Conservation (phyloP, 2,113 vertebrate species). For the Centropristis striata region DNA sequence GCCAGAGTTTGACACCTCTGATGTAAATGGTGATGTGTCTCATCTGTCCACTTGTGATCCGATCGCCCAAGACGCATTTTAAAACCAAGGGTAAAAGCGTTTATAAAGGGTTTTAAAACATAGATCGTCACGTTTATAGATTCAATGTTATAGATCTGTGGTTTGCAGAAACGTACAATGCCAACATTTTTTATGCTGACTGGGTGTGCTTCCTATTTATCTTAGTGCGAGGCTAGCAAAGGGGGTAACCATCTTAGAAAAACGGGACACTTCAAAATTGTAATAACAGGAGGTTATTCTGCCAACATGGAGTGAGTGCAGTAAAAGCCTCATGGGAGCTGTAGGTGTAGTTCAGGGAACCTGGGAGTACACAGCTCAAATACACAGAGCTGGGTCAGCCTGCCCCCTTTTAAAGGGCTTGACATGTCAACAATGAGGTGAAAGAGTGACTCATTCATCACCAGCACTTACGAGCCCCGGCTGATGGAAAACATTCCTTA, state of each 20-base stretch:
- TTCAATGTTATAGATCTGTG: no score
- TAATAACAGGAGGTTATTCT: not conserved
- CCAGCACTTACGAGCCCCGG: not conserved
- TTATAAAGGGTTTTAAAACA: no score
- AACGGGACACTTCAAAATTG: not conserved
- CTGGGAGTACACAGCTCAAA: conserved; percentile 11
- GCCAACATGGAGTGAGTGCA: not conserved
- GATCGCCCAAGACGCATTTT: no score
- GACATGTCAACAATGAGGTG: conserved; percentile 1
- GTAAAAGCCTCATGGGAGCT: conserved; percentile 11
- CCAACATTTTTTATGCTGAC: no score
- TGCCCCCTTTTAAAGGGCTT: conserved; percentile 3
- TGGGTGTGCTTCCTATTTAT: not conserved
- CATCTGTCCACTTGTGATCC: no score
- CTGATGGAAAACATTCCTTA: conserved; percentile 12
- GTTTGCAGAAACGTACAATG: not conserved
- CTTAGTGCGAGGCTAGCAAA: not conserved
- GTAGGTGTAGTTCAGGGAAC: conserved; percentile 10
- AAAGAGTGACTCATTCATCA: conserved; percentile 25
- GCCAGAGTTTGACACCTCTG: no score
- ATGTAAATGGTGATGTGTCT: no score
- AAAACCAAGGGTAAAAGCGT: no score
- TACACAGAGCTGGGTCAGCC: conserved; percentile 17
- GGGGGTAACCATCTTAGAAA: not conserved
- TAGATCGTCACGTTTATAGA: no score